Evolutionary conservation across 2,113 vertebrate species (phyloP), one percentile per base, ranked within the genome.

Genomic region (Tupaia chinensis): DNA sequence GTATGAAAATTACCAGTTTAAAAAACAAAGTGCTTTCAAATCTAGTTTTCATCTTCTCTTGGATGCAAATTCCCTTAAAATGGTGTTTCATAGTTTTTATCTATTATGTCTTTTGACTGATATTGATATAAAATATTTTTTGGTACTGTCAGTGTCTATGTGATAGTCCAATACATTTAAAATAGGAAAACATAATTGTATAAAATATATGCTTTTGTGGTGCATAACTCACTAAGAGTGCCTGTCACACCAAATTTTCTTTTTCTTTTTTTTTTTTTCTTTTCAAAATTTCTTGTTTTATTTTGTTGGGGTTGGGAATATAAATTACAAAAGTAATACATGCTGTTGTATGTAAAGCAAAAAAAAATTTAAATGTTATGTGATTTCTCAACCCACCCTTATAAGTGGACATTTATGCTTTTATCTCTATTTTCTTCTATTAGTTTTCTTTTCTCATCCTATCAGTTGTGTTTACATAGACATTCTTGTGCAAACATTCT

Each of bases 191-290:
- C 22, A n/a, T 13, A 84, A 70, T 17, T n/a, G 23, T 8, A 54
- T 32, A 82, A 78, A 76, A 63, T 20, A 72, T 22, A 25, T 89
- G 7, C 16, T 87, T 87, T 73, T 25, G 53, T 19, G 76, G 19
- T 72, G 81, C 12, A 9, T 65, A 14, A 11, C 34, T 87, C 27
- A 93, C 5, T 70, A 86, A 73, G 12, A 81, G 0, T 82, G 73
- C 53, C 13, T 61, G 63, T 86, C 60, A 74, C 29, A 88, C 34
- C 58, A 23, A 2, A 11, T 78, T 81, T 60, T 93, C 19, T 87
- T 34, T 78, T 86, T 93, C 73, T 74, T 22, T 56, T 70, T 82
- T 74, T n/a, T n/a, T n/a, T n/a, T n/a, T n/a, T n/a, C n/a, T n/a
- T n/a, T n/a, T n/a, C n/a, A n/a, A n/a, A n/a, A n/a, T n/a, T n/a